Conservation (phyloP, 1,140 invertebrate genomes). For the Pectinophora gossypiella region DNA sequence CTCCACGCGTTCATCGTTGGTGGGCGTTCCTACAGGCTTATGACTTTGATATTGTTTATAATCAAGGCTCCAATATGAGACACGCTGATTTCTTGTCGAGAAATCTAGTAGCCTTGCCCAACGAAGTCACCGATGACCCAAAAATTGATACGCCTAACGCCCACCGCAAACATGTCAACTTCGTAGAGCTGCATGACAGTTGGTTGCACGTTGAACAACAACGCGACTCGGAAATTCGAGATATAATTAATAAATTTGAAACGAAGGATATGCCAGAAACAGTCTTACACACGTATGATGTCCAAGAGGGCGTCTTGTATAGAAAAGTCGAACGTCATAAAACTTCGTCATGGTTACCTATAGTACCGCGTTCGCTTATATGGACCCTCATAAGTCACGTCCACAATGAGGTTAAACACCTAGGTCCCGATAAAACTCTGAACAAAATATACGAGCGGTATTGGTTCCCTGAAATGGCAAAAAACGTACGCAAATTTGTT, state of each 20-base stretch:
- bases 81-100: not conserved
- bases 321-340: not conserved
- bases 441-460: not conserved
- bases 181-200: not conserved
- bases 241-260: not conserved
- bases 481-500: no score
- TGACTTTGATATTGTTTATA: not conserved
- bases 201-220: not conserved
- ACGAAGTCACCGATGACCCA: not conserved
- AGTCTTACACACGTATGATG: not conserved
- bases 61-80: not conserved
- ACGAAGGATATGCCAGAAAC: not conserved
- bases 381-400: no score
- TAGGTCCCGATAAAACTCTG: constrained; percentile 5
- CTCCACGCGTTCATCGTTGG: no score
- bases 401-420: not conserved
- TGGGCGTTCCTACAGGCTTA: no score
- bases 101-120: not conserved
- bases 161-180: not conserved
- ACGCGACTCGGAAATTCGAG: not conserved
- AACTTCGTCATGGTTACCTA: not conserved
- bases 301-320: not conserved
- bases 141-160: not conserved
- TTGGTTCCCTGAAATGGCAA: no score
- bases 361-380: not conserved